Evolutionary conservation across 2,113 vertebrate genomes (phyloP).

Genomic region (Podocnemis expansa): DNA sequence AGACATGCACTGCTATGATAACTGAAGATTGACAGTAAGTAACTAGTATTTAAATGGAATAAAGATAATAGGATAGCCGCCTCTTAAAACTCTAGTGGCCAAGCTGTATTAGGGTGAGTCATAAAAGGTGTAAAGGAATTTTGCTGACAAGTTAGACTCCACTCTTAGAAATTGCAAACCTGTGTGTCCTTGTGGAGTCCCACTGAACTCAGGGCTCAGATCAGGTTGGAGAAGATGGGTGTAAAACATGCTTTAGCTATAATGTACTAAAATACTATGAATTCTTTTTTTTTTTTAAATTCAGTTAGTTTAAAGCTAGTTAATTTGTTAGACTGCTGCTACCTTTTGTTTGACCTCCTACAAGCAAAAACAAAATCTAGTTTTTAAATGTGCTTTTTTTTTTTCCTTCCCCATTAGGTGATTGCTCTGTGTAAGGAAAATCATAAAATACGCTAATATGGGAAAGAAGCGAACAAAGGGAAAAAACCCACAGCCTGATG

Average conservation of each 20-base stretch:
- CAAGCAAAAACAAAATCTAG: not conserved
- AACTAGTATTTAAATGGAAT: not conserved
- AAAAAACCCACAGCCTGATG: conserved; percentile 66
- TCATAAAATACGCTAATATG: conserved; percentile 67
- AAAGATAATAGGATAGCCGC: not conserved
- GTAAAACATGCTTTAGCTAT: not conserved
- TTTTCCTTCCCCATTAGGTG: conserved; percentile 62
- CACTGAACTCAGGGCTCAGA: not conserved
- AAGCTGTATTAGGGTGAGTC: not conserved
- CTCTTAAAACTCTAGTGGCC: not conserved
- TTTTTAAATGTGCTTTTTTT: conserved; percentile 53
- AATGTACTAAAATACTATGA: not conserved
- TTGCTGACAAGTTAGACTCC: not conserved
- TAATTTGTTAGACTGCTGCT: not conserved
- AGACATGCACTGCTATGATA: not conserved
- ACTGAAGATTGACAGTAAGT: not conserved
- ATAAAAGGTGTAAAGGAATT: not conserved
- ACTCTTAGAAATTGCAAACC: not conserved
- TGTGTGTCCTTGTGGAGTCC: not conserved
- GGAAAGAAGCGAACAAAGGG: conserved; percentile 81
- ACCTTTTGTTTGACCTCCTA: not conserved
- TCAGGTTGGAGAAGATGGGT: rapidly evolving
- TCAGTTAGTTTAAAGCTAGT: not conserved
- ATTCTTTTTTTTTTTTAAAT: not conserved
- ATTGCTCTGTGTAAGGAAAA: conserved; percentile 63